These are phyloP conservation scores for Lucilia cuprina DNA, from an alignment of 1,140 invertebrate genomes.

Conservation along the genomic window DNA sequence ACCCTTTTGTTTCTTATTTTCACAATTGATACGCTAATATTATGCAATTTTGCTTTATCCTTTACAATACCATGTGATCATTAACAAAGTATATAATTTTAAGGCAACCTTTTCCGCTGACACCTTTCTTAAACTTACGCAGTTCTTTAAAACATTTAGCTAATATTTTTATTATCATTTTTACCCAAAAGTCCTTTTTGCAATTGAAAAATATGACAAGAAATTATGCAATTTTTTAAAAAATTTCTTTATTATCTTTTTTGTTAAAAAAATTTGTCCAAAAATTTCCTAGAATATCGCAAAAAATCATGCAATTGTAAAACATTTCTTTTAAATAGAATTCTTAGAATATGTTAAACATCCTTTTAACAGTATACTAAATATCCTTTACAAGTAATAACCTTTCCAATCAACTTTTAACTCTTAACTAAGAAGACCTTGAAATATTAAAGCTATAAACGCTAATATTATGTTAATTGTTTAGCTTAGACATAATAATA, in stretches of 20 bases:
- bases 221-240: background rate
- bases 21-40: background rate
- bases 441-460: background rate
- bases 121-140: too few species aligned
- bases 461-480: conserved; percentile 25
- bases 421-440: background rate
- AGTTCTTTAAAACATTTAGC: too few species aligned
- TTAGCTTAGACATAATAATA: background rate
- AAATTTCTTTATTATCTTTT: background rate
- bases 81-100: too few species aligned
- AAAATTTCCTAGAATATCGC: background rate
- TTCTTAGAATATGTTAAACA: background rate
- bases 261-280: background rate
- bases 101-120: too few species aligned
- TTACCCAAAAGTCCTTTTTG: too few species aligned
- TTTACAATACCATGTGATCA: too few species aligned
- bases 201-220: too few species aligned
- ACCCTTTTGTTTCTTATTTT: too few species aligned
- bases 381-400: background rate
- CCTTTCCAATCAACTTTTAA: background rate
- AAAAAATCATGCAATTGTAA: conserved; percentile 23
- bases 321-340: background rate
- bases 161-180: too few species aligned
- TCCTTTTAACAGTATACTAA: background rate
- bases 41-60: background rate